Conservation (phyloP, 2,797 vertebrate genomes). For the Pangasius sanitwongsei region DNA sequence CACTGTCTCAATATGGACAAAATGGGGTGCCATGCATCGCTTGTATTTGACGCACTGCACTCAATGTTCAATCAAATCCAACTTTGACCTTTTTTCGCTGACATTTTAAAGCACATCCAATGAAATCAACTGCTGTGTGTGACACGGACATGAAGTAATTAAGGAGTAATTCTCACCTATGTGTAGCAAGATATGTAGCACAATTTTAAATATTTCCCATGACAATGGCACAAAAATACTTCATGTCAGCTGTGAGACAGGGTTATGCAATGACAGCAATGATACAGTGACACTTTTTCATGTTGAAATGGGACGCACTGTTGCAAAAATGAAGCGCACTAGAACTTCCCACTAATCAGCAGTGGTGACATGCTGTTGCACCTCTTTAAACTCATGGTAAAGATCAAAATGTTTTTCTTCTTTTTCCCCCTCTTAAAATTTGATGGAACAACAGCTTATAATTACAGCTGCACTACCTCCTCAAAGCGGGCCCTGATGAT, state of each 20-base stretch:
- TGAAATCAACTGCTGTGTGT: neutral
- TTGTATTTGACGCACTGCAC: neutral
- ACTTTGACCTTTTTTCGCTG: neutral
- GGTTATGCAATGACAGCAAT: neutral
- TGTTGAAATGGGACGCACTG: neutral
- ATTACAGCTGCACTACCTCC: slow-evolving; percentile 76
- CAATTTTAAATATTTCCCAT: neutral
- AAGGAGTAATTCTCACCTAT: neutral
- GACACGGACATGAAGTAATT: neutral
- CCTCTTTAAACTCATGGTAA: neutral
- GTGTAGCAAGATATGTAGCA: too few relatives aligned
- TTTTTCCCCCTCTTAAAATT: neutral
- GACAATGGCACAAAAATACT: neutral
- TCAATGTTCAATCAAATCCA: neutral
- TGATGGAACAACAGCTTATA: neutral
- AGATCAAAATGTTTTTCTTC: neutral
- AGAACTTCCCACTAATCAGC: neutral
- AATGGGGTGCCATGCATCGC: neutral
- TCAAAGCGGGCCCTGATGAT: slow-evolving; percentile 97
- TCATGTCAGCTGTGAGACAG: neutral
- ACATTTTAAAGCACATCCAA: neutral
- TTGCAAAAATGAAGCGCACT: neutral
- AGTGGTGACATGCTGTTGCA: neutral
- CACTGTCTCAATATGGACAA: neutral
- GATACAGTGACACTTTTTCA: neutral